These are phyloP conservation scores for Hydrotaea diabolus DNA, from an alignment of 2,888 invertebrate species.

Conservation along the genomic window DNA sequence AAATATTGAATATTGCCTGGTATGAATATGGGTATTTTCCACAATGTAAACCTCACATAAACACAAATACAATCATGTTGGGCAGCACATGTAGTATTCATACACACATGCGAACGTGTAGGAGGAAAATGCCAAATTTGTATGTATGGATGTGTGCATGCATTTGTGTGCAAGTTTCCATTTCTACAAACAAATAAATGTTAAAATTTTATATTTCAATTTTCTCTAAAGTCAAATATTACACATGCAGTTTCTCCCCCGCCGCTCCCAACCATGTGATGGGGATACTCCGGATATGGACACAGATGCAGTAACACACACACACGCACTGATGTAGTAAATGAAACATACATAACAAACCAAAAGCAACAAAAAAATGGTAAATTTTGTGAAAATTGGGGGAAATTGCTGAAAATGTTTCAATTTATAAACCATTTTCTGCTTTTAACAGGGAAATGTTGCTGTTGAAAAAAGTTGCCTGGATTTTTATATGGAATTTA, in stretches of 20 bases:
- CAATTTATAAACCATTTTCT: slow-evolving; percentile 46
- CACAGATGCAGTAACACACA: slow-evolving; percentile 3
- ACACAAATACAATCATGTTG: background rate
- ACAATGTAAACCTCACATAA: background rate
- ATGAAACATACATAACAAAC: background rate
- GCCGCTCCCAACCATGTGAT: background rate
- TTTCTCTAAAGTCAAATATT: slow-evolving; percentile 19
- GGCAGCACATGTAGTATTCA: background rate
- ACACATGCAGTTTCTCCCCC: background rate
- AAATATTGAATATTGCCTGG: background rate
- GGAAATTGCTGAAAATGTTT: slow-evolving; percentile 52
- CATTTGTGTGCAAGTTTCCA: background rate
- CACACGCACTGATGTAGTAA: background rate
- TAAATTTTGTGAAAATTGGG: slow-evolving; percentile 49
- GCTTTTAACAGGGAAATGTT: background rate
- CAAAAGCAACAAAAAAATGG: slow-evolving; percentile 3
- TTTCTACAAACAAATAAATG: background rate
- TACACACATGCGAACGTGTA: background rate
- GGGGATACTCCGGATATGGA: background rate
- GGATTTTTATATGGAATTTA: slow-evolving; percentile 21
- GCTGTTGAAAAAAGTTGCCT: slow-evolving; percentile 2
- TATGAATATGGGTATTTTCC: background rate
- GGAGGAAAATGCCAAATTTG: background rate
- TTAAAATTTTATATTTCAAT: slow-evolving; percentile 22
- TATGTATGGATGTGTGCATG: background rate